A percentile compares a stretch with the other conserved stretches of the same genome.
Conservation (phyloP, 2,888 invertebrate species). For the Coronaproctus castanopsis region DNA sequence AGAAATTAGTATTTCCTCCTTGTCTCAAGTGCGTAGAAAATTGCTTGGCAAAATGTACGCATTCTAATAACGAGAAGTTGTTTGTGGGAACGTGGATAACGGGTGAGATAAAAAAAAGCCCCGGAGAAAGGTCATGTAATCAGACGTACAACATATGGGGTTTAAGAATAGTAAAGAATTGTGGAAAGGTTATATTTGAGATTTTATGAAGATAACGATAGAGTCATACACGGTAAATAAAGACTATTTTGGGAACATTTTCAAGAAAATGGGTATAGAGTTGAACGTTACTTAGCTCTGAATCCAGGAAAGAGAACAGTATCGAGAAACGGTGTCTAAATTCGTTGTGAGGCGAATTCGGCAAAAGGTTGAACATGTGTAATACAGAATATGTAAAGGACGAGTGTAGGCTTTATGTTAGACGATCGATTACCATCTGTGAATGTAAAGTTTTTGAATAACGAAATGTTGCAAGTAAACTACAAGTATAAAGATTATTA, state of each 20-base stretch:
- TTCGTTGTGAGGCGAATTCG: constrained; percentile 20
- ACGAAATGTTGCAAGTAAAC: constrained; percentile 1
- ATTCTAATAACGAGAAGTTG: background rate
- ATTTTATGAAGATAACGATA: constrained; percentile 10
- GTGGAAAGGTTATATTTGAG: background rate
- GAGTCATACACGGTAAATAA: constrained; percentile 6
- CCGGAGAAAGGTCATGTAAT: too few species aligned
- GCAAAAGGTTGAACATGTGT: constrained; percentile 15
- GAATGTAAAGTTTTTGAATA: constrained; percentile 3
- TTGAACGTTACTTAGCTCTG: constrained; percentile 17
- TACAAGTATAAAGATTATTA: constrained; percentile 8
- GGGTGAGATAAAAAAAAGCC: too few species aligned
- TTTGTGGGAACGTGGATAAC: constrained; percentile 10
- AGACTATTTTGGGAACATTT: constrained; percentile 16
- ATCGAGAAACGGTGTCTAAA: constrained; percentile 20
- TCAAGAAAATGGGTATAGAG: constrained; percentile 17
- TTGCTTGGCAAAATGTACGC: constrained; percentile 1
- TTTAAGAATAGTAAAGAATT: too few species aligned
- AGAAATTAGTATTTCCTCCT: constrained; percentile 12
- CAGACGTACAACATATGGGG: too few species aligned
- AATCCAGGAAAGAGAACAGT: constrained; percentile 19
- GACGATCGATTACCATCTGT: background rate
- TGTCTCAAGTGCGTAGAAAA: constrained; percentile 8
- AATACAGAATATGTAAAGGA: constrained; percentile 25
- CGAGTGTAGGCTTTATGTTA: constrained; percentile 3